Evolutionary conservation across 2,113 vertebrate genomes (phyloP).

Genomic region (Callithrix jacchus): DNA sequence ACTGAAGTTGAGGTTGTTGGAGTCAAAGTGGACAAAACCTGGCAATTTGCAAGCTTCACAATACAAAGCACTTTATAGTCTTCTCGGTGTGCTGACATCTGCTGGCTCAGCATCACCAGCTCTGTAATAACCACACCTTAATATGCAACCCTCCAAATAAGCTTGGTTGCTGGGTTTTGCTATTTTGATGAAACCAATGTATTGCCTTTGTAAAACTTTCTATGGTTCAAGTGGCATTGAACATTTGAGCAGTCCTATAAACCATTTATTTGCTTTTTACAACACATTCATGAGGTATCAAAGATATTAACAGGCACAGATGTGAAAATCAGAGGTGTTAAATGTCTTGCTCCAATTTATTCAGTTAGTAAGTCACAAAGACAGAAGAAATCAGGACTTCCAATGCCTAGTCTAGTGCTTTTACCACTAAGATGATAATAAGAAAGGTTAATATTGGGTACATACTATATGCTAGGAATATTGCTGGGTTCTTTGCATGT

Average conservation of each 20-base stretch:
- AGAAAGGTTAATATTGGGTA: not conserved
- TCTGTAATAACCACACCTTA: not conserved
- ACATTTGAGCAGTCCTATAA: not conserved
- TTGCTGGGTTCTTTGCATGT: not conserved
- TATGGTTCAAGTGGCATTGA: not conserved
- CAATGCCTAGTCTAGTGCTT: not conserved
- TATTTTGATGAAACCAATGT: not conserved
- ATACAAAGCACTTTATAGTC: not conserved
- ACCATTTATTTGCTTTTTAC: not conserved
- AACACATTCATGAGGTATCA: not conserved
- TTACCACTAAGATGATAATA: not conserved
- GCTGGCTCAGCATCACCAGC: not conserved
- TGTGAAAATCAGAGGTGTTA: not conserved
- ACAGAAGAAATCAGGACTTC: not conserved
- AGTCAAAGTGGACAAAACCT: not conserved
- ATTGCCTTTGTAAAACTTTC: not conserved
- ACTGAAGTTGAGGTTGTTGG: not conserved
- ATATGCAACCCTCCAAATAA: not conserved
- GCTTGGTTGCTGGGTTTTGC: not conserved
- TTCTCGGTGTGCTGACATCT: not conserved
- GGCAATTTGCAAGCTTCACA: not conserved
- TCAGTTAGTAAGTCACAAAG: not conserved
- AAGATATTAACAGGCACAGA: not conserved
- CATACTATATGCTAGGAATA: not conserved
- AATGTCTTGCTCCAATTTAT: not conserved